Evolutionary conservation across 2,888 invertebrate species (phyloP).

Genomic region (Panopea generosa): DNA sequence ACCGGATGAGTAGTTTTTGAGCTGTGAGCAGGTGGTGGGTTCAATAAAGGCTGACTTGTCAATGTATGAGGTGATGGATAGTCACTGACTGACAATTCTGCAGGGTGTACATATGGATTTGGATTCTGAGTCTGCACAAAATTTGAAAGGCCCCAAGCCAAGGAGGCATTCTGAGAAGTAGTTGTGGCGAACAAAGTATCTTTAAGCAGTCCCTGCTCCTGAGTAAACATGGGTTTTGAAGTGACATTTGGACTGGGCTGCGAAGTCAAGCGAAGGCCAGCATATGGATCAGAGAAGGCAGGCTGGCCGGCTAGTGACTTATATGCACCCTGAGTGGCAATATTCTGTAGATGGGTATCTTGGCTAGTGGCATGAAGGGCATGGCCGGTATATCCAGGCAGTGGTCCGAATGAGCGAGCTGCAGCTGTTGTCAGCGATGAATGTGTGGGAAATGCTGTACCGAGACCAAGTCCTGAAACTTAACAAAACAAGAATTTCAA

Average conservation of each 20-base stretch:
- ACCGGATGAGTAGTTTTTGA: conserved; percentile 63
- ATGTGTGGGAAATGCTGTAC: conserved; percentile 42
- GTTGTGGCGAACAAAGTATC: conserved; percentile 24
- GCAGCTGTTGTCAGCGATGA: conserved; percentile 51
- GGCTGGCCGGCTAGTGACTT: conserved; percentile 72
- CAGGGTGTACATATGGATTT: conserved; percentile 54
- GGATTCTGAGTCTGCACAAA: conserved; percentile 63
- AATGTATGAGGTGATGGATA: conserved; percentile 34
- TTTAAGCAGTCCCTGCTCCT: conserved; percentile 36
- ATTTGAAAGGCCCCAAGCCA: conserved; percentile 71
- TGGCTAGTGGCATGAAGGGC: conserved; percentile 68
- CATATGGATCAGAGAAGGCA: conserved; percentile 63
- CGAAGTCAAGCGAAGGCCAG: conserved; percentile 42
- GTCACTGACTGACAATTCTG: conserved; percentile 45
- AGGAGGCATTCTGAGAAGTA: conserved; percentile 20
- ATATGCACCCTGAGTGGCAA: conserved; percentile 69
- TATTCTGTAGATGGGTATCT: conserved; percentile 67
- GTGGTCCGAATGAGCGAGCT: conserved; percentile 67
- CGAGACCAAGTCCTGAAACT: conserved; percentile 68
- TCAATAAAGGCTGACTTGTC: conserved; percentile 51
- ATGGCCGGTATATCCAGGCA: conserved; percentile 70
- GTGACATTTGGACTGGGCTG: conserved; percentile 29
- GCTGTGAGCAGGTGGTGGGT: conserved; percentile 82
- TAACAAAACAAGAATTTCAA: conserved; percentile 1
- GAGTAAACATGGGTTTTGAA: conserved; percentile 54